Percentiles rank a stretch among this genome's conserved stretches.
phyloP scores from a whole-genome alignment of 2,797 vertebrate species.

The Spinus olivaceus region DNA sequence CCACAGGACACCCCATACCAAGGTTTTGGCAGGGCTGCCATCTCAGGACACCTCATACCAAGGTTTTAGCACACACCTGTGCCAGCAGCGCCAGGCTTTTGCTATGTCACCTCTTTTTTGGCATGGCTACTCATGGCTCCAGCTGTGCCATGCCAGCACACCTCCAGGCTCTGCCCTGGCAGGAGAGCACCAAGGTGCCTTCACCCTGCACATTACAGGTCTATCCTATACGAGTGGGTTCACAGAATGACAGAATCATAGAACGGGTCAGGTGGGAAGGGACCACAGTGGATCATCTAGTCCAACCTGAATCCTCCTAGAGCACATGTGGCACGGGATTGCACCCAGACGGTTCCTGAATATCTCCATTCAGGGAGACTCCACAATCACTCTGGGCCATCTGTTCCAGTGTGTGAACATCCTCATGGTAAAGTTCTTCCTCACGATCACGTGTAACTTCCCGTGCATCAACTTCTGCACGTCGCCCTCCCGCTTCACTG shows the following conservation, averaged over 20 bases:
- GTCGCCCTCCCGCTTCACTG: background rate
- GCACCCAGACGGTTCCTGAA: background rate
- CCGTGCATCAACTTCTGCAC: background rate
- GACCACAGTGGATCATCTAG: background rate
- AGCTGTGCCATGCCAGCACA: fast-evolving
- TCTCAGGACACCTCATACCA: too few relatives aligned
- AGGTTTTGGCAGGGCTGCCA: background rate
- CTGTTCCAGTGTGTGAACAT: background rate
- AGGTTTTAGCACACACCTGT: fast-evolving
- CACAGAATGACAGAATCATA: background rate
- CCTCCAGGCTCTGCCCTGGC: fast-evolving
- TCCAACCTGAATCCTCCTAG: background rate
- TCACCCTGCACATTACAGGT: background rate
- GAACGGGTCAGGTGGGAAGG: background rate
- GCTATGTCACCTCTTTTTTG: fast-evolving
- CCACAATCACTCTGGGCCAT: background rate
- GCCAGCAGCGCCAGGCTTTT: background rate
- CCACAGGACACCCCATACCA: fast-evolving
- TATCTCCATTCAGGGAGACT: background rate
- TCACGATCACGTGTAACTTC: too few relatives aligned
- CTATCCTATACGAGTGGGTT: fast-evolving
- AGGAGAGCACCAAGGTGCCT: background rate
- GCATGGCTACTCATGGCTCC: fast-evolving
- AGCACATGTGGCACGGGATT: background rate
- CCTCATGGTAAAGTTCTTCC: background rate